A percentile compares a stretch with the other conserved stretches of the same genome.
These are phyloP conservation scores for Lophura nycthemera DNA, from an alignment of 2,113 vertebrate genomes.

Conservation along the genomic window DNA sequence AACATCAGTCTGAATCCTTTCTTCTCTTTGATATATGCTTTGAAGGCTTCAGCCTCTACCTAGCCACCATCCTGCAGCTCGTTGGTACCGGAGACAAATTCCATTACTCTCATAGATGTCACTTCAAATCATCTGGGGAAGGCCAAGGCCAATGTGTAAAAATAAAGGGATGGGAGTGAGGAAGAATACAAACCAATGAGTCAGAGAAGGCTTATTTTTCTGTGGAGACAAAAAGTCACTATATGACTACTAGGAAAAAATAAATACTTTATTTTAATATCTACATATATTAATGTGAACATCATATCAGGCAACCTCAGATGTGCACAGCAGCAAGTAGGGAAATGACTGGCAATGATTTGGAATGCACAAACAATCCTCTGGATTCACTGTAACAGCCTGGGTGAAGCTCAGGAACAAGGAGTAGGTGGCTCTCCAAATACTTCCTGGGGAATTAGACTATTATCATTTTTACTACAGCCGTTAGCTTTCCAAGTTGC, in stretches of 20 bases:
- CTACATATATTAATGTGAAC: background rate
- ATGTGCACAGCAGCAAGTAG: background rate
- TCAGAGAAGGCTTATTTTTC: background rate
- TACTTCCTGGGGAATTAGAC: background rate
- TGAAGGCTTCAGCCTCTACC: background rate
- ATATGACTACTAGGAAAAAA: background rate
- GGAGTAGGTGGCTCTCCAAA: background rate
- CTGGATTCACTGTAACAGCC: background rate
- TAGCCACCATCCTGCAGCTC: background rate
- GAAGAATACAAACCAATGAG: background rate
- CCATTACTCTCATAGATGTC: background rate
- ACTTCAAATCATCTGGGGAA: background rate
- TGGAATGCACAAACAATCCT: background rate
- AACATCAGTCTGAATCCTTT: background rate
- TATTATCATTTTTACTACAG: slow-evolving; percentile 9
- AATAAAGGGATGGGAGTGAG: background rate
- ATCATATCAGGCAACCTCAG: background rate
- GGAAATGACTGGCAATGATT: background rate
- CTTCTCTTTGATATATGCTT: background rate
- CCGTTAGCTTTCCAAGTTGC: background rate
- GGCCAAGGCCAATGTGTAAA: background rate
- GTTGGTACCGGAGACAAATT: background rate
- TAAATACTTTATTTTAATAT: background rate
- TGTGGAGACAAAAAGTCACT: background rate
- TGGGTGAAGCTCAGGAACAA: background rate